Base-by-base conservation (phyloP, 1,140 invertebrate genomes). In the Pogonus chalceus region DNA sequence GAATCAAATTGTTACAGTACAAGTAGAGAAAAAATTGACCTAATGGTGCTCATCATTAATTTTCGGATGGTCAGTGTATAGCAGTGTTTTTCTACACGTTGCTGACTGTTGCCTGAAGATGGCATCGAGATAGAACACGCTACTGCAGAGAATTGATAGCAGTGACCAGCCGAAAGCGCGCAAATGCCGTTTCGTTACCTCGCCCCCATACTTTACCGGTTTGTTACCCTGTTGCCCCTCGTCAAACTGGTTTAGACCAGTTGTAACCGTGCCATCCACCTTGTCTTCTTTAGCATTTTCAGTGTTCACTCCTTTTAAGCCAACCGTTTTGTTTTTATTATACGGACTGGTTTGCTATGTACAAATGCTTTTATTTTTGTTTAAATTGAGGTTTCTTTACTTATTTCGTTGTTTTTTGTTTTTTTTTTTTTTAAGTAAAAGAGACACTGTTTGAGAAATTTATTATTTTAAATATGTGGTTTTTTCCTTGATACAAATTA, bases 31-130 rank as follows among this genome's bases (percentile, higher is more conserved):
- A 43, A 43, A 43, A 43, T 43, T 4, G 37, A 10, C 18, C 9
- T 43, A 43, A 43, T 43, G 37, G 37, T 43, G 7, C 9, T 18
- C 9, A 43, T 43, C 37, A 43, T 43, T 43, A 43, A 43, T 43
- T 43, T 43, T 16, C 37, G 18, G 18, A 7, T 10, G 26, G 14
- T 14, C 26, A 14, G 4, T 31, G 26, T 31, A 31, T 14, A 31
- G 14, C 26, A 14, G 26, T 43, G 37, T 43, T 43, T 43, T 43
- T 43, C 37, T 43, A 16, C 37, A 16, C 37, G 18, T 4, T 43
- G 37, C 37, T 43, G 37, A 43, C 37, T 43, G 37, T 43, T 43
- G 37, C 37, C 37, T 43, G 37, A 43, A 43, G 37, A 43, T 43
- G 37, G 37, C 37, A 43, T 9, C 37, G 37, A 9, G 37, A 43